Percentiles rank a stretch among this genome's conserved stretches.
These are phyloP conservation scores for Rhodeus uyekii DNA, from an alignment of 2,797 vertebrate genomes.

Conservation along the genomic window DNA sequence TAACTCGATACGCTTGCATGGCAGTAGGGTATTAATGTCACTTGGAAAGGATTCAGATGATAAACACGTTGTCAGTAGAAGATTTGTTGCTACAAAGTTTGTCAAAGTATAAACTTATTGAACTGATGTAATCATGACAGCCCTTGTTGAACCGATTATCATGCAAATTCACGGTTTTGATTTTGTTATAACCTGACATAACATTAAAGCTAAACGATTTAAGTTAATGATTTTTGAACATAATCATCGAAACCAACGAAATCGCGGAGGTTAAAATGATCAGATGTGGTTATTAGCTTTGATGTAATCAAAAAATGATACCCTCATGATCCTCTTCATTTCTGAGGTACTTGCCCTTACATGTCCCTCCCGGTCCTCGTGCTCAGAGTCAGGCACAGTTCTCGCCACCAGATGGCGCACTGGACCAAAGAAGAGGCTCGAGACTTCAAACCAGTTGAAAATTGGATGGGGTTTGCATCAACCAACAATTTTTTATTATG, in stretches of 20 bases:
- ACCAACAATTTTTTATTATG: neutral
- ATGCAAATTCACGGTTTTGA: conserved; percentile 8
- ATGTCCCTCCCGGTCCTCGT: neutral
- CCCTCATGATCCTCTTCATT: neutral
- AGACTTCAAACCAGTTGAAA: neutral
- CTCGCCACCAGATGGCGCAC: conserved; percentile 12
- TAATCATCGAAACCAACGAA: conserved; percentile 7
- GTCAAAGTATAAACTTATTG: neutral
- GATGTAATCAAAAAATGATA: conserved; percentile 10
- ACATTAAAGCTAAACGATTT: neutral
- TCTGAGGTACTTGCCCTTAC: conserved; percentile 3
- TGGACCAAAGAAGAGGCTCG: too few species aligned
- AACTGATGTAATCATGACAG: conserved; percentile 23
- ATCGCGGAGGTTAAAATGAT: neutral
- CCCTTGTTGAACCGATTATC: neutral
- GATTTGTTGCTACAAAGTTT: neutral
- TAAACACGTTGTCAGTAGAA: neutral
- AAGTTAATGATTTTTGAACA: neutral
- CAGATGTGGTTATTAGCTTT: conserved; percentile 8
- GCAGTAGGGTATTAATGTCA: neutral
- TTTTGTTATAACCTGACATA: neutral
- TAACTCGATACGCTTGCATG: neutral
- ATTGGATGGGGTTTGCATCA: neutral
- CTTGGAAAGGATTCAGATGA: neutral
- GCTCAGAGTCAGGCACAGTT: neutral